Evolutionary conservation across 2,113 vertebrate genomes (phyloP).

Genomic region (Dipodomys merriami): DNA sequence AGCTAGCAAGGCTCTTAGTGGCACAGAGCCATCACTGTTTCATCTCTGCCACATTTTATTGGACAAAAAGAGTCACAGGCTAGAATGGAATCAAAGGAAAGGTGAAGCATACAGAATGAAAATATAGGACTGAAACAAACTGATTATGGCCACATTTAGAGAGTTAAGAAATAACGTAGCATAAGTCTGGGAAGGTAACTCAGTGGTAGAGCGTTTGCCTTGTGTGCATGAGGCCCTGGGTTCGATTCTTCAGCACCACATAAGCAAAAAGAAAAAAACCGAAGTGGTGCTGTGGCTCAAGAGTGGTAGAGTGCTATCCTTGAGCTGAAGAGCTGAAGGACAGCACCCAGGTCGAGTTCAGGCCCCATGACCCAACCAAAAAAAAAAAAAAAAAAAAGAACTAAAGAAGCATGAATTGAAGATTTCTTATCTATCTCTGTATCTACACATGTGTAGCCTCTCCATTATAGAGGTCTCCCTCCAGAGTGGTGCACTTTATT

Average conservation of each 20-base stretch:
- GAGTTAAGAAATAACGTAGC: background rate
- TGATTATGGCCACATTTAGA: background rate
- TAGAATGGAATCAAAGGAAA: background rate
- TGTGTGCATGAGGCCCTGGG: no score
- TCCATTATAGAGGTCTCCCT: background rate
- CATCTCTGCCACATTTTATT: no score
- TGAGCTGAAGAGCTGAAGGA: no score
- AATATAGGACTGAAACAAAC: background rate
- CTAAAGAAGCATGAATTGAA: background rate
- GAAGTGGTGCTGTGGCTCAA: no score
- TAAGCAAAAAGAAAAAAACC: no score
- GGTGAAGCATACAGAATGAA: background rate
- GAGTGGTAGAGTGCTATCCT: no score
- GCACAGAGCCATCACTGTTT: background rate
- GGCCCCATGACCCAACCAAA: no score
- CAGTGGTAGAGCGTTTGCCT: no score
- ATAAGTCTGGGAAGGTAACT: no score
- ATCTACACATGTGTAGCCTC: background rate
- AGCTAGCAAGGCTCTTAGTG: background rate
- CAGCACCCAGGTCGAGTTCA: no score
- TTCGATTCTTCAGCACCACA: no score
- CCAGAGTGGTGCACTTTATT: background rate
- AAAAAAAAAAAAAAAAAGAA: no score
- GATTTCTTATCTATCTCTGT: background rate
- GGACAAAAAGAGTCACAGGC: background rate